Evolutionary conservation across 1,140 invertebrate species (phyloP), one percentile per base, ranked within the genome.

Genomic region (Steinernema khuongi): DNA sequence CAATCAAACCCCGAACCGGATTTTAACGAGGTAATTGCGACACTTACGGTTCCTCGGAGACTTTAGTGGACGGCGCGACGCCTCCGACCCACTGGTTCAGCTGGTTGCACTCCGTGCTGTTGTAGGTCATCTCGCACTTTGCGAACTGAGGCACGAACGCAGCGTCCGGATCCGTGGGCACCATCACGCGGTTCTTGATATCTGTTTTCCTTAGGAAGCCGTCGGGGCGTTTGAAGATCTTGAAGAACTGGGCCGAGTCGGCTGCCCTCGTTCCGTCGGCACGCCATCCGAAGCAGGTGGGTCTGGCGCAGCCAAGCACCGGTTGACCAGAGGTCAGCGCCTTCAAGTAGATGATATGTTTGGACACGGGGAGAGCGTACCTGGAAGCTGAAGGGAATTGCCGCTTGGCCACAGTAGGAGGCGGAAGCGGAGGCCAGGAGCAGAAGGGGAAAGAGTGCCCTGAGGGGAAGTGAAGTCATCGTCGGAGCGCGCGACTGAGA

Each of bases 361-460:
- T 11, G 68, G 17, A 14, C 19, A 71, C 19, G 26, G 50, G 17
- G 50, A 14, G 26, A 68, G 17, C 43, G 31, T 17, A 76, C 75
- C 41, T 76, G 75, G 68, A 76, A 76, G 2, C 71, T 76, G 75
- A 76, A 76, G 36, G 75, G 75, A 31, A 76, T 76, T 19, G 75
- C 75, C 17, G 71, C 36, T 66, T 76, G 71, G 0, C 75, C 75
- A 66, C 75, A 76, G 71, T 73, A 74, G 17, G 75, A 76, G 1
- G 75, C 71, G 2, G 68, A 26, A 1, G 71, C 31, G 2, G 44
- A 41, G 14, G 75, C 30, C 28, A 44, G 17, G 26, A 71, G 17
- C 31, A 43, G 19, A 22, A 73, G 7, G 50, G 72, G 66, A 28
- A 17, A 32, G n/a, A 67, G 7, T 41, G 36, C 36, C n/a, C 36